Base-by-base conservation (phyloP, 2,888 invertebrate genomes). In the Troglohyphantes excavatus region DNA sequence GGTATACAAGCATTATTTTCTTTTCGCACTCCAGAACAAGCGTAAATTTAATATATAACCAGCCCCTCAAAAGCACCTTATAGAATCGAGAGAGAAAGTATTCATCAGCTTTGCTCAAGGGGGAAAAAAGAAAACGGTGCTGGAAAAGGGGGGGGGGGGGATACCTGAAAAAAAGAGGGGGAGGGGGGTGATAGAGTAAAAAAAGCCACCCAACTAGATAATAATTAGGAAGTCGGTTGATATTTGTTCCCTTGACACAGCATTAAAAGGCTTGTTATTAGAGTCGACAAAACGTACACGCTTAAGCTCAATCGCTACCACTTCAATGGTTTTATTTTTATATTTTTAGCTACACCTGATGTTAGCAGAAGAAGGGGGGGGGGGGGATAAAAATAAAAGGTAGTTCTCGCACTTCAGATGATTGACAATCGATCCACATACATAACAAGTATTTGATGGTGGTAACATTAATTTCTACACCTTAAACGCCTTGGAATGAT, bases 211-310 rank as follows among this genome's bases (percentile, higher is more conserved):
- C 84, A 90, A 85, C 90, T 68, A 78, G 90, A 90, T 85, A 90
- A 90, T 90, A 90, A 90, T 90, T 90, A 90, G 84, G 90, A 90
- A 90, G 85, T 90, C 79, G 73, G 39, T 26, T 65, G 70, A 85
- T 79, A 90, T 90, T 85, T 83, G 82, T 83, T 83, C 81, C 53
- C 76, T 39, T 90, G 90, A 90, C 90, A 90, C 73, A 73, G 79
- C 79, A 90, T 90, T 90, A 90, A 90, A 90, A 90, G 84, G 90
- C 84, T 90, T 90, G 90, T 90, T 90, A 85, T 90, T 90, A 85
- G 72, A 90, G 85, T 84, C 90, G 90, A 90, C 85, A 83, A 89
- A 89, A 78, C 76, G 83, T 78, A 83, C 89, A 83, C 89, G 82
- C 67, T 83, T 61, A 75, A 73, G n/a, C n/a, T 46, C 83, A 61